Evolutionary conservation across 35 echinoderm and acorn worm genomes (phyloP).

Genomic region (Lytechinus pictus): DNA sequence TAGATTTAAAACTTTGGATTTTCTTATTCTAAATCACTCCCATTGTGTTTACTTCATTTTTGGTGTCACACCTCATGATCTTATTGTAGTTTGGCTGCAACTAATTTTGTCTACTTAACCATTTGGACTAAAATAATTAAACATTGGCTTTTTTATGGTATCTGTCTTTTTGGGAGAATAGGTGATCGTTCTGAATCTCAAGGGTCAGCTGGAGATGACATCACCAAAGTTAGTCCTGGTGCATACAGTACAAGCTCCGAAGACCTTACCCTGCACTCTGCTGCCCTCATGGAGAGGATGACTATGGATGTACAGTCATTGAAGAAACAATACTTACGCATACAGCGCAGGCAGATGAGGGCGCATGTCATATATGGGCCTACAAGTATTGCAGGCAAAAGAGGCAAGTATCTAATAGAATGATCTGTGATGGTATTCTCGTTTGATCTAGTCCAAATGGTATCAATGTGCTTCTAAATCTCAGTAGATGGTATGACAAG

Average conservation of each 20-base stretch:
- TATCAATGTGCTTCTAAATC: too few relatives aligned
- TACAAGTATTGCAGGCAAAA: conserved; percentile 62
- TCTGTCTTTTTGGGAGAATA: background rate
- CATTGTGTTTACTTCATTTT: too few relatives aligned
- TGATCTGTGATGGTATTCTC: too few relatives aligned
- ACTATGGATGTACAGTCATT: conserved; percentile 86
- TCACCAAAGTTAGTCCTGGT: conserved; percentile 87
- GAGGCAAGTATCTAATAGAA: conserved; percentile 37
- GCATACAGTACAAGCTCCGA: conserved; percentile 78
- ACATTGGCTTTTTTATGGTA: background rate
- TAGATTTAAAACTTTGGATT: too few relatives aligned
- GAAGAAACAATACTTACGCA: conserved; percentile 96
- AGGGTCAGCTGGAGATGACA: conserved; percentile 65
- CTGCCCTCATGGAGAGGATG: conserved; percentile 96
- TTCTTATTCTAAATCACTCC: too few relatives aligned
- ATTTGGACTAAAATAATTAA: background rate
- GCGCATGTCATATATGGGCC: conserved; percentile 95
- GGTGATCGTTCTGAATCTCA: conserved; percentile 65
- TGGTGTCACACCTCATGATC: too few relatives aligned
- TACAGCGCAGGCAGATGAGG: conserved; percentile 83
- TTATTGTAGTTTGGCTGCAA: too few relatives aligned
- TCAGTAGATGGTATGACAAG: too few relatives aligned
- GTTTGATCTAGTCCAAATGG: too few relatives aligned
- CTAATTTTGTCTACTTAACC: too few relatives aligned
- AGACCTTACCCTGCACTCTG: conserved; percentile 65